These are phyloP conservation scores for Leuciscus waleckii DNA, from an alignment of 2,797 vertebrate species.

Conservation along the genomic window DNA sequence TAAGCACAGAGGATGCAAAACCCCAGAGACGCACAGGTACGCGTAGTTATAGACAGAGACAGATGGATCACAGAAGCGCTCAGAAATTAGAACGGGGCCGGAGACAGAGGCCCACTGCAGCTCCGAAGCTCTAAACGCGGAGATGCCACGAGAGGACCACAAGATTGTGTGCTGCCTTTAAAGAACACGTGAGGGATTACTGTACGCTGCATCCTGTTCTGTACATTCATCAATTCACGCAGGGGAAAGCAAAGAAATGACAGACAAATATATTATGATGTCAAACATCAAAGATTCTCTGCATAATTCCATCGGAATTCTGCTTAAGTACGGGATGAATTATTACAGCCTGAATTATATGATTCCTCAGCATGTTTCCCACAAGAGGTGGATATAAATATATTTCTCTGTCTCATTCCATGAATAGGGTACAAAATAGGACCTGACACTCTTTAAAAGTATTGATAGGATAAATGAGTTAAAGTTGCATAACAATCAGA, in stretches of 20 bases:
- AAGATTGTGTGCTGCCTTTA: slow-evolving; percentile 10
- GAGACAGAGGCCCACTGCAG: slow-evolving; percentile 48
- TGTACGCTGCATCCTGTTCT: slow-evolving; percentile 40
- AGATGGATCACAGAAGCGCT: slow-evolving; percentile 58
- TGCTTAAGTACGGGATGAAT: slow-evolving; percentile 52
- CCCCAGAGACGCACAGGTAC: slow-evolving; percentile 65
- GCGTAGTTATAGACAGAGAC: slow-evolving; percentile 67
- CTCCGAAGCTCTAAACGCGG: slow-evolving; percentile 41
- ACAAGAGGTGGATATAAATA: slow-evolving; percentile 13
- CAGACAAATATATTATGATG: slow-evolving; percentile 73
- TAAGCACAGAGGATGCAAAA: slow-evolving; percentile 54
- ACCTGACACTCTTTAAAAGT: not conserved
- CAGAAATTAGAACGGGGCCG: slow-evolving; percentile 47
- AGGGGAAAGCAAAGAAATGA: slow-evolving; percentile 59
- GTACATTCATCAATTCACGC: slow-evolving; percentile 73
- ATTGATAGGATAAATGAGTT: not conserved
- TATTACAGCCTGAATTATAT: slow-evolving; percentile 48
- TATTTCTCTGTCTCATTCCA: not conserved
- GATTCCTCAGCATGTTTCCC: slow-evolving; percentile 47
- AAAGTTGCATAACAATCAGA: not conserved
- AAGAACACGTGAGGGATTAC: slow-evolving; percentile 60
- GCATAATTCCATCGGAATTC: slow-evolving; percentile 59
- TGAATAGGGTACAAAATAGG: slow-evolving; percentile 9
- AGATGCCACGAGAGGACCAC: slow-evolving; percentile 22
- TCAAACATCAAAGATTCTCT: slow-evolving; percentile 58